Evolutionary conservation across 2,888 invertebrate genomes (phyloP).

Genomic region (Drosophila pseudotakahashii): DNA sequence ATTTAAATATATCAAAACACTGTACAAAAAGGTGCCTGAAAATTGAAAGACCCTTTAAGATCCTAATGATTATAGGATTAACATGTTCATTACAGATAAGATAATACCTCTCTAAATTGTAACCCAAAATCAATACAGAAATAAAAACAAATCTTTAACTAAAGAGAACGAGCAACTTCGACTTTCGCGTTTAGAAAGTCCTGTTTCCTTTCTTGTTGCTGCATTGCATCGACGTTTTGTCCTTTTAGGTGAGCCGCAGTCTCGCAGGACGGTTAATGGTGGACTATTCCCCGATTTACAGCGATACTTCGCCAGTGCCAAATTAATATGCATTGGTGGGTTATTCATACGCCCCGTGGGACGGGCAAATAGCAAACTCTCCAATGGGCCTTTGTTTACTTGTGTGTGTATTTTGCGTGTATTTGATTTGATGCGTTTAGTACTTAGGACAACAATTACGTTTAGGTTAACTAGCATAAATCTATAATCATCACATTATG

Average conservation of each 20-base stretch:
- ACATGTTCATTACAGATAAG: too few species aligned
- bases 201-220: neutral
- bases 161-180: neutral
- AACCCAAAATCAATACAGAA: neutral
- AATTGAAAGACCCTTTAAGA: too few species aligned
- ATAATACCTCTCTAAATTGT: too few species aligned
- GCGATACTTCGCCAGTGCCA: slow-evolving; percentile 5
- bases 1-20: too few species aligned
- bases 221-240: neutral
- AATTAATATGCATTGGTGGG: slow-evolving; percentile 25
- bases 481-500: slow-evolving; percentile 81
- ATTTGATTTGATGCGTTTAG: slow-evolving; percentile 49
- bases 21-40: too few species aligned
- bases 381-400: slow-evolving; percentile 6
- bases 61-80: too few species aligned
- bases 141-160: neutral
- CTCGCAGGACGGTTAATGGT: slow-evolving; percentile 12
- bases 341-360: slow-evolving; percentile 41
- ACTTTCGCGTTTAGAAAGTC: too few species aligned
- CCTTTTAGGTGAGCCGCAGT: neutral
- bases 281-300: slow-evolving; percentile 6
- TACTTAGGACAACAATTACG: slow-evolving; percentile 58
- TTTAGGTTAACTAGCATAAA: slow-evolving; percentile 67
- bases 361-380: slow-evolving; percentile 15
- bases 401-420: slow-evolving; percentile 22